Evolutionary conservation across 2,888 invertebrate species (phyloP), one percentile per base, ranked within the genome.

Genomic region (Deilephila elpenor): DNA sequence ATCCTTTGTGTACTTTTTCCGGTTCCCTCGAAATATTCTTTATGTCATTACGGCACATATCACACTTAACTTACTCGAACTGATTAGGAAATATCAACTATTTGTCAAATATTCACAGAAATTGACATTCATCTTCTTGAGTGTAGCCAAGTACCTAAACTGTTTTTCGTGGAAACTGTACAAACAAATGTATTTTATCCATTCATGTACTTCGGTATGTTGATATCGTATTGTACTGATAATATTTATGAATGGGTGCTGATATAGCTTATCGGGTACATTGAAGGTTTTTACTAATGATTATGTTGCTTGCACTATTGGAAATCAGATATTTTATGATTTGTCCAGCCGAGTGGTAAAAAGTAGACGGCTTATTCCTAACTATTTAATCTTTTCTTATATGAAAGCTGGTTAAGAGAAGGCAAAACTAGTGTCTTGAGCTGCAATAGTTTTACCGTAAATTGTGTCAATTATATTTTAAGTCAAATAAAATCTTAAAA

Each of bases 211-310:
- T 67, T 67, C 25, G 67, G 51, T 44, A 19, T 14, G 25, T 67
- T 17, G 20, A 51, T 67, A 51, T 25, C 25, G 14, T 7, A 44
- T n/a, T 11, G 51, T 67, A 51, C 44, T 44, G 20, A 20, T 20
- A 44, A 25, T 51, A 37, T 64, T 67, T 67, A 67, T 67, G 67
- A 67, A 67, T 67, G 67, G 44, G 25, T 17, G n/a, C 51, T 20
- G 67, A 67, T 67, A 67, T 7, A 6, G 64, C 51, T 62, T 67
- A 51, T 67, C 67, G 51, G 34, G 37, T 62, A 19, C 34, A 34
- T 51, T 67, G 51, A 67, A 67, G 67, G 51, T 5, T 67, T 67
- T 25, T 67, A 17, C 11, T 17, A 51, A 67, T 67, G 67, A 25
- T 6, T 44, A 19, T 25, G 67, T 67, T 51, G 51, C 25, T 17